A percentile compares a stretch with the other conserved stretches of the same genome.
These are phyloP conservation scores for Halocynthia aurantium DNA, from an alignment of 23 tunicate species.

Conservation along the genomic window DNA sequence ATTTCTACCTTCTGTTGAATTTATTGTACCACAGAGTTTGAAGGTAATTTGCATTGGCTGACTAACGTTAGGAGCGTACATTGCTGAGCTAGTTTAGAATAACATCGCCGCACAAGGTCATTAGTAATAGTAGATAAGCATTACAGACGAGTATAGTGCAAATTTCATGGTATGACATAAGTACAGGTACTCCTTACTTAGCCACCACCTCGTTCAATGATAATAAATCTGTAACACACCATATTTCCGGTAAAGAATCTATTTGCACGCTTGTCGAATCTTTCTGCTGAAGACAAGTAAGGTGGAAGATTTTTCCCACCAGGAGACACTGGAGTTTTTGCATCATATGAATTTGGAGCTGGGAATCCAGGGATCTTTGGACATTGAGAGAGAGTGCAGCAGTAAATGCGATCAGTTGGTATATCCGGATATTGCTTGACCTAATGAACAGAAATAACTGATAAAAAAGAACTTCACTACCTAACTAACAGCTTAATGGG, in stretches of 20 bases:
- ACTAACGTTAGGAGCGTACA: too few species aligned
- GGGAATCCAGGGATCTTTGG: slow-evolving; percentile 53
- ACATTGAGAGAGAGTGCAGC: slow-evolving; percentile 49
- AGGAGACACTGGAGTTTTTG: slow-evolving; percentile 3
- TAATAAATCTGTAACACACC: slow-evolving; percentile 6
- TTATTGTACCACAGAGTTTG: too few species aligned
- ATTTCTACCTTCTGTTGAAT: too few species aligned
- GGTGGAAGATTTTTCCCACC: slow-evolving; percentile 46
- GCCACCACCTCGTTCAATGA: too few species aligned
- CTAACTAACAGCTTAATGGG: too few species aligned
- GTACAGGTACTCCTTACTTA: too few species aligned
- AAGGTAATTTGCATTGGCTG: too few species aligned
- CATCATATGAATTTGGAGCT: slow-evolving; percentile 50
- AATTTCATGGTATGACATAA: not conserved
- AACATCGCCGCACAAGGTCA: too few species aligned
- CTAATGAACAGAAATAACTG: not conserved
- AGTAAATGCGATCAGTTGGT: slow-evolving; percentile 52
- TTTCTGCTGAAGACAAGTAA: slow-evolving; percentile 47
- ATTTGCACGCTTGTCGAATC: slow-evolving; percentile 59
- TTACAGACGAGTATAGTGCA: too few species aligned
- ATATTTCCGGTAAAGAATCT: slow-evolving; percentile 64
- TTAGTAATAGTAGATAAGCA: too few species aligned
- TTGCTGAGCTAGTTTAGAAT: too few species aligned
- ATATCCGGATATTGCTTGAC: slow-evolving; percentile 48
- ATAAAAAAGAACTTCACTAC: not conserved